phyloP scores from a whole-genome alignment of 2,797 vertebrate genomes.

The Bradypodion pumilum region DNA sequence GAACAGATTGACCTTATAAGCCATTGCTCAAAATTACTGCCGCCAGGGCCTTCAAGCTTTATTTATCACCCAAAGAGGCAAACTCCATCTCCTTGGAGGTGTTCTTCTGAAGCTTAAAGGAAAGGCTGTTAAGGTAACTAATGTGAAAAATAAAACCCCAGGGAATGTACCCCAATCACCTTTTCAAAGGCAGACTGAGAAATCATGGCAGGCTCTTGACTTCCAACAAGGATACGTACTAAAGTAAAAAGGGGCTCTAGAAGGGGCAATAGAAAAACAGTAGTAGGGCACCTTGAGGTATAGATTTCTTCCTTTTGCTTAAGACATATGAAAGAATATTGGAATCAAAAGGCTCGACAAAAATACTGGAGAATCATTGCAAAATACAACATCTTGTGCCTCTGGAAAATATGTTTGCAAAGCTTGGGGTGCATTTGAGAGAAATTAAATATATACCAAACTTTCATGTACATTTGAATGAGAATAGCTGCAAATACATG shows the following conservation, averaged over 20 bases:
- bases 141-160: not conserved
- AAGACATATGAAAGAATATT: not conserved
- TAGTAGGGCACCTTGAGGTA: not conserved
- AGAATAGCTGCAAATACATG: too few species aligned
- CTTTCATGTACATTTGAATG: too few species aligned
- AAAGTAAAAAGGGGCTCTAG: not conserved
- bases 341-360: not conserved
- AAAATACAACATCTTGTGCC: too few species aligned
- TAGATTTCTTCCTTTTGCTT: not conserved
- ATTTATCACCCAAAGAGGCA: constrained; percentile 34
- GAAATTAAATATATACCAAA: too few species aligned
- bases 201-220: accelerated
- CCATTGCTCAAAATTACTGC: constrained; percentile 40
- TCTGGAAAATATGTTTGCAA: too few species aligned
- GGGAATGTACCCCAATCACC: not conserved
- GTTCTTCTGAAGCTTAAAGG: constrained; percentile 14
- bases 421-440: too few species aligned
- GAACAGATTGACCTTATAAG: not conserved
- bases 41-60: not conserved
- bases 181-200: not conserved
- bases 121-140: constrained; percentile 21
- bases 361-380: too few species aligned
- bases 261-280: not conserved
- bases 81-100: constrained; percentile 18
- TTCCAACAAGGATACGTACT: not conserved